Evolutionary conservation across 2,797 vertebrate species (phyloP), one percentile per base, ranked within the genome.

Genomic region (Centroberyx gerrardi): DNA sequence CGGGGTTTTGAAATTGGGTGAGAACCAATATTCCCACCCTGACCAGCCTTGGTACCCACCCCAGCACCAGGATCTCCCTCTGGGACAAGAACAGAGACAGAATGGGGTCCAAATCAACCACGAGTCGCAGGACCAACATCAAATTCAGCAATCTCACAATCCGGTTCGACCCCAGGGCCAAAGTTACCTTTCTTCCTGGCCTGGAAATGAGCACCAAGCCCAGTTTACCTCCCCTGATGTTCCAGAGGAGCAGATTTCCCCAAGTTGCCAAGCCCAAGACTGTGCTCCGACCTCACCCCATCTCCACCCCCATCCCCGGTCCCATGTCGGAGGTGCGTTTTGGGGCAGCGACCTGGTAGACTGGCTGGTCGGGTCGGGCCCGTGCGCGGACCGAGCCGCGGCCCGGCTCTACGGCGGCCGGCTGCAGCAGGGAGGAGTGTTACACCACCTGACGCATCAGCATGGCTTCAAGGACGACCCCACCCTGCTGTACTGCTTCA

Each of bases 351-450:
- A 96, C 83, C 88, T 98, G 91, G 95, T 97, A 84, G 95, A 93
- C 90, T 98, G 96, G 96, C 94, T 97, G 12, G 69, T 96, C 6
- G 92, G 94, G 83, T 92, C 95, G 0, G 96, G 96, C 80, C 93
- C 98, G 62, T 95, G 95, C 15, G 81, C 89, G 0, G 95, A 96
- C 67, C 94, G 94, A 12, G 92, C 90, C 0, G 95, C 96, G 78
- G 96, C 96, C 33, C 93, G 91, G 69, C 83, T 90, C 64, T 98
- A 97, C 0, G 96, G 94, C 12, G 87, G 91, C 12, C 91, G 90
- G 28, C 95, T 98, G 76, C 92, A 95, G 82, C 92, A 86, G 87
- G 96, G 96, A 42, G 94, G 95, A 9, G 85, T 97, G 68, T 68
- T 96, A 13, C 90, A 93, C 38, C 94, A 95, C 48, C 88, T 96